Percentiles rank a stretch among this genome's conserved stretches.
phyloP scores from a whole-genome alignment of 2,113 vertebrate species.

The Spilogale gracilis region DNA sequence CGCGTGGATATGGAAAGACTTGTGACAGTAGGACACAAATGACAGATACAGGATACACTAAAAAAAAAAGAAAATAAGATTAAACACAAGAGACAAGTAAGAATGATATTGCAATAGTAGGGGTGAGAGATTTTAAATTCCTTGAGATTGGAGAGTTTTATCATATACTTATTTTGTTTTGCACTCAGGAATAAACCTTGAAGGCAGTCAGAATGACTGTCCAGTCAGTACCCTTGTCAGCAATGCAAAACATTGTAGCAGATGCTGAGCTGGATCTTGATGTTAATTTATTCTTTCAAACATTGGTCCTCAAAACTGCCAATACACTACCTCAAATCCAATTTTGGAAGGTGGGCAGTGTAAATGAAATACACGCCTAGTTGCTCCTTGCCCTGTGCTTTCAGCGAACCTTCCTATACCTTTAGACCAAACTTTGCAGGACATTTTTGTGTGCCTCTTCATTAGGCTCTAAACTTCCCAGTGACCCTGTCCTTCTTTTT shows the following conservation, averaged over 20 bases:
- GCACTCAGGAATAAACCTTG: neutral
- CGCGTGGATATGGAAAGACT: neutral
- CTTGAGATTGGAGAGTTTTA: neutral
- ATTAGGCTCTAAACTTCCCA: neutral
- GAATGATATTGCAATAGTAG: neutral
- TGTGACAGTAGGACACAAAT: neutral
- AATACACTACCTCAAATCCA: neutral
- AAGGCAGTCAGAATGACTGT: neutral
- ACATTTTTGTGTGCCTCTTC: neutral
- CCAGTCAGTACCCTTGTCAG: neutral
- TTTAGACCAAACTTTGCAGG: neutral
- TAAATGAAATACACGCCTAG: neutral
- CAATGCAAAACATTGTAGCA: neutral
- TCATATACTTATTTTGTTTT: neutral
- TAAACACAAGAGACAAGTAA: neutral
- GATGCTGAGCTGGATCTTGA: neutral
- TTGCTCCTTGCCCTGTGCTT: neutral
- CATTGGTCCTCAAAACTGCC: neutral
- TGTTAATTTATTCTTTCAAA: slow-evolving; percentile 16
- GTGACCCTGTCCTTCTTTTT: neutral
- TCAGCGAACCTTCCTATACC: neutral
- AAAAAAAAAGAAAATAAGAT: neutral
- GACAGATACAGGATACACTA: neutral
- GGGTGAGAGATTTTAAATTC: neutral
- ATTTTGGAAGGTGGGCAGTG: neutral